Conservation (phyloP, 2,797 vertebrate genomes). For the Parotocinclus haroldoi region DNA sequence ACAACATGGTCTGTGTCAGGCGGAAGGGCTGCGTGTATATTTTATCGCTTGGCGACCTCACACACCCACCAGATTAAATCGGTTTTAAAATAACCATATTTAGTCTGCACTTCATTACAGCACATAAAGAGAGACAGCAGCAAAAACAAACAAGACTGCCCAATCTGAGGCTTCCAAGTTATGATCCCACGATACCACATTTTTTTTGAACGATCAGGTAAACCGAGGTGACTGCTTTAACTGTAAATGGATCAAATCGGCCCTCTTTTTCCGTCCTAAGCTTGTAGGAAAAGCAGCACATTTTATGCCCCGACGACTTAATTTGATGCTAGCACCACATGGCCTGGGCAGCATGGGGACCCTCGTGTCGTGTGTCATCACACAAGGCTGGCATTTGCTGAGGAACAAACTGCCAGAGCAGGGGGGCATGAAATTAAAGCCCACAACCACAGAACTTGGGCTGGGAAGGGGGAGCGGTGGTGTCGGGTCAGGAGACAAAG, state of each 20-base stretch:
- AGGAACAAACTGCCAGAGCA: constrained; percentile 66
- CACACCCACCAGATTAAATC: no score
- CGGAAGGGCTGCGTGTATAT: no score
- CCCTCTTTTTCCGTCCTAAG: no score
- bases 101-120: constrained; percentile 8
- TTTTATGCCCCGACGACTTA: constrained; percentile 60
- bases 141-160: no score
- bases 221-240: no score
- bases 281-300: constrained; percentile 46
- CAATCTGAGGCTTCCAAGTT: no score
- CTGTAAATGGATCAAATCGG: no score
- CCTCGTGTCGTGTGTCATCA: constrained; percentile 58
- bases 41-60: no score
- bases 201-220: no score
- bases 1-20: no score
- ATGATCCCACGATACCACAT: no score
- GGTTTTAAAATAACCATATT: not conserved
- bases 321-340: constrained; percentile 52
- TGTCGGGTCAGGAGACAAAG: constrained; percentile 30
- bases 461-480: not conserved
- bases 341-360: constrained; percentile 35
- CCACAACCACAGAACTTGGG: constrained; percentile 45
- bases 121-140: no score
- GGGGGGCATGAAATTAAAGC: constrained; percentile 75
- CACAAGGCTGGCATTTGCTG: constrained; percentile 60